Percentiles rank a stretch among this genome's conserved stretches.
Evolutionary conservation across 2,113 vertebrate genomes (phyloP).

Genomic region (crab-eating macaque (Macaca fascicularis)): T2T-MFA8v1.1 NC_088377.1:143898501-143899000

Average conservation of each 20-base stretch:
- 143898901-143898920: neutral
- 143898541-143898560: neutral
- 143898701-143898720: neutral
- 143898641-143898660: neutral
- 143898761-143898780: neutral
- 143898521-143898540: neutral
- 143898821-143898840: neutral
- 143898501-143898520: neutral
- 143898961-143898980: neutral
- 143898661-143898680: neutral
- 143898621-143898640: neutral
- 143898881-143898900: slow-evolving; percentile 1
- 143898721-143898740: neutral
- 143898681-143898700: neutral
- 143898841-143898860: neutral
- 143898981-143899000: neutral
- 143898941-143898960: neutral
- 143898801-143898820: slow-evolving; percentile 20
- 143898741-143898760: neutral
- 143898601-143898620: neutral
- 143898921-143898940: neutral
- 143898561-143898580: neutral
- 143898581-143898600: neutral
- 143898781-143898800: neutral
- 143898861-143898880: neutral